A percentile compares a stretch with the other conserved stretches of the same genome.
Evolutionary conservation across 2,797 vertebrate genomes (phyloP).

Genomic region (Decapterus maruadsi): DNA sequence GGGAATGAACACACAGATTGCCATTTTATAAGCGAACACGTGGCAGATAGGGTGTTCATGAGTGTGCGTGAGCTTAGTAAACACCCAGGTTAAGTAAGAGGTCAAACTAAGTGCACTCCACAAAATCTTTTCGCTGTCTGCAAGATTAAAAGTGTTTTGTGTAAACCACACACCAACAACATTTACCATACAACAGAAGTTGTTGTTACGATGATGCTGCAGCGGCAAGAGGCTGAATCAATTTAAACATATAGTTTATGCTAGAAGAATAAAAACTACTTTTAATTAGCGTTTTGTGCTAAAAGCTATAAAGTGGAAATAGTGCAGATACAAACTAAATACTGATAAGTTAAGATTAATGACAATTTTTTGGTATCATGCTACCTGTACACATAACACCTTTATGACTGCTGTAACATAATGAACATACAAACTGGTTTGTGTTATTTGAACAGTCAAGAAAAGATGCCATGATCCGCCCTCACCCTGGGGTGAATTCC

Average conservation of each 20-base stretch:
- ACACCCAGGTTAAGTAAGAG: slow-evolving; percentile 16
- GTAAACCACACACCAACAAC: too few species aligned
- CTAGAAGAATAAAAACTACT: neutral
- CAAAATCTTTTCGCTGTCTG: too few species aligned
- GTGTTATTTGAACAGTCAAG: neutral
- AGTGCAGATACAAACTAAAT: neutral
- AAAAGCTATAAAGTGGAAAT: neutral
- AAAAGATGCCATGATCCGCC: neutral
- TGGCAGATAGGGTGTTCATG: neutral
- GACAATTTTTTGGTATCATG: neutral
- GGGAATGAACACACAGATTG: neutral
- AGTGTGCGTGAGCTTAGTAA: neutral
- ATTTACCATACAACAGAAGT: too few species aligned
- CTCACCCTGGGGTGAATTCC: slow-evolving; percentile 92
- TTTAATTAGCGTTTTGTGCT: neutral
- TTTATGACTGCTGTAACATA: too few species aligned
- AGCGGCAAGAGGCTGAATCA: neutral
- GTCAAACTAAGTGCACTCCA: slow-evolving; percentile 22
- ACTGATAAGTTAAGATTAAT: too few species aligned
- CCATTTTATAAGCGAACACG: slow-evolving; percentile 6
- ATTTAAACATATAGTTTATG: neutral
- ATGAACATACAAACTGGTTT: too few species aligned
- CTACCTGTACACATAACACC: neutral
- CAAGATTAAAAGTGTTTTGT: too few species aligned
- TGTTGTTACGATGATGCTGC: neutral